phyloP scores from a whole-genome alignment of 2,888 invertebrate genomes.

The Priocnemis perturbator region DNA sequence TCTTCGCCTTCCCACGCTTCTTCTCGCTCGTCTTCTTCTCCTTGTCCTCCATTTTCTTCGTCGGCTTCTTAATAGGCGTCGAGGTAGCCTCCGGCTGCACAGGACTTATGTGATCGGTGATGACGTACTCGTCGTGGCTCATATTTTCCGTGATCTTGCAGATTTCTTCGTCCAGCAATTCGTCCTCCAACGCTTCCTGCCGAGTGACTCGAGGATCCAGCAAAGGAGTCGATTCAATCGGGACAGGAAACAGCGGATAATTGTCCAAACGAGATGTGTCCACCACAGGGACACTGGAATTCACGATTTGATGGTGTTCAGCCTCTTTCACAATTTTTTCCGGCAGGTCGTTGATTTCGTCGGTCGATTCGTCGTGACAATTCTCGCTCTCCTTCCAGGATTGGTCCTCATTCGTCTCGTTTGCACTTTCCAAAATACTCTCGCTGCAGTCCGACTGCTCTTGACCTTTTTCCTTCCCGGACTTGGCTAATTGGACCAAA shows the following conservation, averaged over 20 bases:
- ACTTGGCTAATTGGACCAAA: slow-evolving; percentile 59
- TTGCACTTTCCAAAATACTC: slow-evolving; percentile 11
- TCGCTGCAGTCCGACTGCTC: slow-evolving; percentile 17
- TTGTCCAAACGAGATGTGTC: slow-evolving; percentile 4
- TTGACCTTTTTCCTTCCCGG: slow-evolving; percentile 36
- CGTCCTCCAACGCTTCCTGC: slow-evolving; percentile 67
- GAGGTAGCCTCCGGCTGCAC: slow-evolving; percentile 56
- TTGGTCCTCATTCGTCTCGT: slow-evolving; percentile 13
- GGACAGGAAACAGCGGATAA: slow-evolving; percentile 1
- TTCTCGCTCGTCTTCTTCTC: slow-evolving; percentile 32
- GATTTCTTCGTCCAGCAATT: slow-evolving; percentile 71
- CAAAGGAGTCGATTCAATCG: slow-evolving; percentile 16
- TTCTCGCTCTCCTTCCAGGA: slow-evolving; percentile 11
- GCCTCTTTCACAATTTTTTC: background rate
- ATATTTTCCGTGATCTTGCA: slow-evolving; percentile 74
- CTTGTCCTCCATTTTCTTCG: slow-evolving; percentile 10
- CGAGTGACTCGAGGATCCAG: slow-evolving; percentile 31
- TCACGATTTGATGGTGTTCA: background rate
- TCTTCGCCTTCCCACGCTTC: slow-evolving; percentile 44
- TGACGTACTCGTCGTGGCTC: slow-evolving; percentile 73
- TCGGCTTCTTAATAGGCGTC: slow-evolving; percentile 46
- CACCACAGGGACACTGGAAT: background rate
- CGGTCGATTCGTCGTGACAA: slow-evolving; percentile 2
- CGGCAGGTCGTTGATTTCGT: slow-evolving; percentile 15
- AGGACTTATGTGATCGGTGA: slow-evolving; percentile 71